These are phyloP conservation scores for Hoplostethus atlanticus DNA, from an alignment of 2,797 vertebrate species.

Conservation along the genomic window DNA sequence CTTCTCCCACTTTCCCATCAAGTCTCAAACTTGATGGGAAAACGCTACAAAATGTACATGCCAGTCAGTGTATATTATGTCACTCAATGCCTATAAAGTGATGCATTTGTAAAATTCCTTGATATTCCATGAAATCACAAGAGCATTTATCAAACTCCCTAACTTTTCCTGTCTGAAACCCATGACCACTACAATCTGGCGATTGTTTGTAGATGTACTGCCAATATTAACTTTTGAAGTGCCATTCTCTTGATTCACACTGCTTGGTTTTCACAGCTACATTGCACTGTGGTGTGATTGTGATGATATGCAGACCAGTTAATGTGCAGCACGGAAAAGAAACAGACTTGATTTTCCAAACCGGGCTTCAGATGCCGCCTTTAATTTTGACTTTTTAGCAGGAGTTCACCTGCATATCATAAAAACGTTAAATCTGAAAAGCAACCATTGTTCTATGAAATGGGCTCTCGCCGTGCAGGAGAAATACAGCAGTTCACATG, in stretches of 20 bases:
- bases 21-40: not conserved
- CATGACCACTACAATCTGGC: not conserved
- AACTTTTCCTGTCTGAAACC: not conserved
- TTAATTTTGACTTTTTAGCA: conserved; percentile 19
- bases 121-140: not conserved
- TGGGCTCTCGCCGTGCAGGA: conserved; percentile 6
- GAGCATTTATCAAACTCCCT: not conserved
- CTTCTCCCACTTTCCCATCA: not conserved
- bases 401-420: conserved; percentile 11
- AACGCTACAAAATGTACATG: not conserved
- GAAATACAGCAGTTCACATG: conserved; percentile 34
- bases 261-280: not conserved
- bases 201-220: too few relatives aligned
- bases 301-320: not conserved
- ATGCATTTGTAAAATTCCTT: not conserved
- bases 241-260: not conserved
- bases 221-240: not conserved
- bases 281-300: not conserved
- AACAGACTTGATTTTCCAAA: not conserved
- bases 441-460: conserved; percentile 5
- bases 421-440: conserved; percentile 21
- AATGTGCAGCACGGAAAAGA: not conserved
- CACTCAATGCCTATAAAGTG: not conserved
- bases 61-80: not conserved
- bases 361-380: conserved; percentile 7